phyloP scores from a whole-genome alignment of 2,888 invertebrate species.

The Epiblema foenella region DNA sequence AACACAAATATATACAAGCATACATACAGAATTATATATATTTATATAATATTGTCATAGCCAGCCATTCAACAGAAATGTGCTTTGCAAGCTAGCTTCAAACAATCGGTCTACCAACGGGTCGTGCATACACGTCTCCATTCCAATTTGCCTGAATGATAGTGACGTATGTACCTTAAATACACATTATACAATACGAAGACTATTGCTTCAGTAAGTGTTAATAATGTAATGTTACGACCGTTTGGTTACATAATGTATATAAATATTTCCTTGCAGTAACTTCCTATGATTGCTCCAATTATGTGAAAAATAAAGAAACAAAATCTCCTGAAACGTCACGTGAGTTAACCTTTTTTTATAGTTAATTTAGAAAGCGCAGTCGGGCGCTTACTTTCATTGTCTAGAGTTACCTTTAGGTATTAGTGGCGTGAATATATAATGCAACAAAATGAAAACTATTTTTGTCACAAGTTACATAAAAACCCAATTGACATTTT shows the following conservation, averaged over 20 bases:
- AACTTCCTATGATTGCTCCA: neutral
- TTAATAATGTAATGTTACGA: neutral
- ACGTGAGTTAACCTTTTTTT: neutral
- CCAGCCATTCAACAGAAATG: slow-evolving; percentile 9
- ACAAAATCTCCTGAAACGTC: neutral
- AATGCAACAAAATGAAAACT: neutral
- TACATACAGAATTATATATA: too few relatives aligned
- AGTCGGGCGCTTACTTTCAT: neutral
- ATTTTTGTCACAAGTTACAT: neutral
- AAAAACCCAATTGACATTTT: neutral
- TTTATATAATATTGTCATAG: too few relatives aligned
- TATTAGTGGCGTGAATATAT: neutral
- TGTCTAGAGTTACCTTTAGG: neutral
- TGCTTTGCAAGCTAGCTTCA: slow-evolving; percentile 1
- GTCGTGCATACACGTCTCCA: neutral
- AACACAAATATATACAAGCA: too few relatives aligned
- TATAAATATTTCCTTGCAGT: neutral
- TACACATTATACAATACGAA: neutral
- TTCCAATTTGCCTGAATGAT: neutral
- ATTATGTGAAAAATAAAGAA: too few relatives aligned
- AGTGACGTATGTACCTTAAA: slow-evolving; percentile 13
- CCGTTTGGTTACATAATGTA: too few relatives aligned
- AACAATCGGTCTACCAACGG: slow-evolving; percentile 6
- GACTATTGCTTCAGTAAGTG: neutral
- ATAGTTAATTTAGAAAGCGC: neutral